A percentile compares a stretch with the other conserved stretches of the same genome.
Evolutionary conservation across 1,140 invertebrate species (phyloP).

Genomic region (Zaprionus nigranus): DNA sequence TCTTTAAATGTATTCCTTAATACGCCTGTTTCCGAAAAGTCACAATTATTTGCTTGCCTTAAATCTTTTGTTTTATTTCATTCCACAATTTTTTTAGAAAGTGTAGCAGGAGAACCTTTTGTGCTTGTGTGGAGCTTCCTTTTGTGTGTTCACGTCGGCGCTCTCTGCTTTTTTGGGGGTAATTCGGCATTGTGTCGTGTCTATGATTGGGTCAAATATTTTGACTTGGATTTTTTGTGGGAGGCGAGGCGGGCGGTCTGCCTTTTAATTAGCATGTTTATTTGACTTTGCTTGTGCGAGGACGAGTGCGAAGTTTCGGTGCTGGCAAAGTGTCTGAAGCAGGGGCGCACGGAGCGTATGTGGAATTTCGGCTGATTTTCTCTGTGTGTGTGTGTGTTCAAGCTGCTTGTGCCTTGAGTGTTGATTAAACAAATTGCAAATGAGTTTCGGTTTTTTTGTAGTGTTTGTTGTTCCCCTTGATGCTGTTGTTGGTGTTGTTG

Average conservation of each 20-base stretch:
- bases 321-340: constrained; percentile 21
- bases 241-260: constrained; percentile 24
- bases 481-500: constrained; percentile 35
- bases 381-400: constrained; percentile 25
- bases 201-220: constrained; percentile 74
- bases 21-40: neutral
- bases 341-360: constrained; percentile 58
- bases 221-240: constrained; percentile 33
- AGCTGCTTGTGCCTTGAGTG: constrained; percentile 66
- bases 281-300: constrained; percentile 69
- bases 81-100: neutral
- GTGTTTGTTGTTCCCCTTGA: constrained; percentile 12
- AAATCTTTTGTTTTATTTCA: neutral
- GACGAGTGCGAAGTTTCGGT: constrained; percentile 53
- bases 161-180: neutral
- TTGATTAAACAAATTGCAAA: constrained; percentile 83
- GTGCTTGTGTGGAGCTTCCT: neutral
- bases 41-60: neutral
- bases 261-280: constrained; percentile 82
- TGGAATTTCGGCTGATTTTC: constrained; percentile 47
- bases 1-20: no score
- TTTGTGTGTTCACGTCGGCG: neutral
- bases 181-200: constrained; percentile 27
- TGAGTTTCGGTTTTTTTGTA: constrained; percentile 71
- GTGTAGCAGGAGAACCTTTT: neutral